Base-by-base conservation (phyloP, 2,888 invertebrate genomes). In the Drosophila sordidula region DNA sequence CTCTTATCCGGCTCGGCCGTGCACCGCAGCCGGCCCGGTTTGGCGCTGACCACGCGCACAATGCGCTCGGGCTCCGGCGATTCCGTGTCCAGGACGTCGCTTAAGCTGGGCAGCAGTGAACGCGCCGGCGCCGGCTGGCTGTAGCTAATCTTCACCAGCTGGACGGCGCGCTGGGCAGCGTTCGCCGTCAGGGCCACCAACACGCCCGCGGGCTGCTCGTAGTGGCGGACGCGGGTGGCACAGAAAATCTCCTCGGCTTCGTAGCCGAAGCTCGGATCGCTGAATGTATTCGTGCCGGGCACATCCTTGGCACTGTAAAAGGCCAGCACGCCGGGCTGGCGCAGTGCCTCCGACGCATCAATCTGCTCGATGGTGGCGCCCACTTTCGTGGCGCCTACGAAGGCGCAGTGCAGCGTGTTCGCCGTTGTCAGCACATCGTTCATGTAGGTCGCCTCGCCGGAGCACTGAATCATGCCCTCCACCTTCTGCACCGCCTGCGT, bases 381-480 rank as follows among this genome's bases (percentile, higher is more conserved):
- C 34, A 96, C 93, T n/a, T 84, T 90, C 9, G 93, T 93, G 1
- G 95, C 95, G 50, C 90, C 93, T 65, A 94, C 90, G 71, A 96
- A 95, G 0, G 94, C 94, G 1, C 82, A 82, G 78, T 90, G 87
- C 78, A 92, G 0, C 96, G 93, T 92, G 22, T 82, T 97, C 95
- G 72, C 94, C 92, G 0, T 93, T 93, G 93, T 93, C 14, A 95
- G 94, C 26, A 96, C 93, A 90, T 98, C 98, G 89, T 96, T 95
- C 25, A 95, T 93, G 91, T 96, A 98, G 56, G 94, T 93, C 0
- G 96, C 96, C 90, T 96, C 96, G 2, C 97, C 98, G 78, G 94
- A 93, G 78, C 95, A 94, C 78, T 95, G 95, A 36, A 94, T 93
- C 26, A 95, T 90, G 1, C 95, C 95, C 92, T 96, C 97, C 16